Conservation (phyloP, 2,888 invertebrate genomes). For the Polietes domitor region DNA sequence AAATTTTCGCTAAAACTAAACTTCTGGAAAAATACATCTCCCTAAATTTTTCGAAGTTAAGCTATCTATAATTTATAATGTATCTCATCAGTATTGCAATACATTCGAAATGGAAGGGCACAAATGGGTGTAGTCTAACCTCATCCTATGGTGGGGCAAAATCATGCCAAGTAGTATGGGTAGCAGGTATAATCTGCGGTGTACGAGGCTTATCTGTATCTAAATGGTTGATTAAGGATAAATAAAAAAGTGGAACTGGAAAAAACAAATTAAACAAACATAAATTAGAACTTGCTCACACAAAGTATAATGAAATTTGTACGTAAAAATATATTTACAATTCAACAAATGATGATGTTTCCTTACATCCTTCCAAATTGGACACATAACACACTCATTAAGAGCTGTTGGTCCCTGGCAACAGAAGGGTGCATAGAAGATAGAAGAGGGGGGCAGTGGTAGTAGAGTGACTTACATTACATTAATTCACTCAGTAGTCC, state of each 20-base stretch:
- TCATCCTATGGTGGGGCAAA: too few relatives aligned
- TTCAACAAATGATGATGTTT: conserved; percentile 3
- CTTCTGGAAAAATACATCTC: too few relatives aligned
- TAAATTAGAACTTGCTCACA: background rate
- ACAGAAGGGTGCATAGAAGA: background rate
- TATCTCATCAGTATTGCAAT: too few relatives aligned
- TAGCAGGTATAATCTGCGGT: too few relatives aligned
- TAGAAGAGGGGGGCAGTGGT: background rate
- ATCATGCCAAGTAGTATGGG: too few relatives aligned
- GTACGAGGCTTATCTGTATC: too few relatives aligned
- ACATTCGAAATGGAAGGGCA: too few relatives aligned
- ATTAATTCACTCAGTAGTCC: background rate
- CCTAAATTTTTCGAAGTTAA: too few relatives aligned
- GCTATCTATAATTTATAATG: too few relatives aligned
- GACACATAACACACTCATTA: background rate
- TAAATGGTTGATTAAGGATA: background rate
- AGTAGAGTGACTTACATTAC: background rate
- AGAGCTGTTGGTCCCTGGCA: background rate
- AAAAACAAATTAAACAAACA: conserved; percentile 11
- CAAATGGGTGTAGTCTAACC: too few relatives aligned
- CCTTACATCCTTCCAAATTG: background rate
- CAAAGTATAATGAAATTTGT: background rate
- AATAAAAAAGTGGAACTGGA: background rate
- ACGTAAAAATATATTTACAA: background rate
- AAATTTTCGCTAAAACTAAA: too few relatives aligned